These are phyloP conservation scores for Ornithoptera priamus DNA, from an alignment of 2,888 invertebrate species.

Conservation along the genomic window DNA sequence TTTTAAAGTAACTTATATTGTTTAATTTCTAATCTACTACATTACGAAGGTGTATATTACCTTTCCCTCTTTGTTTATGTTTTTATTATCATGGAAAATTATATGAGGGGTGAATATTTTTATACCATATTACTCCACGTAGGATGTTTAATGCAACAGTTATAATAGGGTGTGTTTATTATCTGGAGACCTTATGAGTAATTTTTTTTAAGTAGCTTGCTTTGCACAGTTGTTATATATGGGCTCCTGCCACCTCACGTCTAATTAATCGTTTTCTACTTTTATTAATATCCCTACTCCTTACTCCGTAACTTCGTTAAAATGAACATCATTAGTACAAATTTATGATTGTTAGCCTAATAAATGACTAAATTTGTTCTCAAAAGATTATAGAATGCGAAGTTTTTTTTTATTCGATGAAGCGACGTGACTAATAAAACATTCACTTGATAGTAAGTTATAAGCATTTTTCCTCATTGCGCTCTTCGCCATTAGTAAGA, in stretches of 20 bases:
- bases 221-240: background rate
- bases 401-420: no score
- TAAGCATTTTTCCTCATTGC: no score
- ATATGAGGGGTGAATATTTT: conserved; percentile 52
- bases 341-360: background rate
- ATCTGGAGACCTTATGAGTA: background rate
- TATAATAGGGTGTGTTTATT: conserved; percentile 39
- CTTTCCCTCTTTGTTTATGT: conserved; percentile 24
- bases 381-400: no score
- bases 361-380: background rate
- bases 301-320: background rate
- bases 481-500: no score
- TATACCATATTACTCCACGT: conserved; percentile 44
- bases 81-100: conserved; percentile 24
- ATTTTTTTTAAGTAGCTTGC: background rate
- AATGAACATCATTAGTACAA: background rate
- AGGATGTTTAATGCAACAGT: conserved; percentile 48
- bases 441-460: no score
- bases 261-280: background rate
- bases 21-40: background rate
- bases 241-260: background rate
- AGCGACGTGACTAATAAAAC: no score
- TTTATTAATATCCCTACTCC: background rate
- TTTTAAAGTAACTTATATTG: no score
- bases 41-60: conserved; percentile 24